phyloP scores from a whole-genome alignment of 2,113 vertebrate species.

The Osmerus eperlanus region DNA sequence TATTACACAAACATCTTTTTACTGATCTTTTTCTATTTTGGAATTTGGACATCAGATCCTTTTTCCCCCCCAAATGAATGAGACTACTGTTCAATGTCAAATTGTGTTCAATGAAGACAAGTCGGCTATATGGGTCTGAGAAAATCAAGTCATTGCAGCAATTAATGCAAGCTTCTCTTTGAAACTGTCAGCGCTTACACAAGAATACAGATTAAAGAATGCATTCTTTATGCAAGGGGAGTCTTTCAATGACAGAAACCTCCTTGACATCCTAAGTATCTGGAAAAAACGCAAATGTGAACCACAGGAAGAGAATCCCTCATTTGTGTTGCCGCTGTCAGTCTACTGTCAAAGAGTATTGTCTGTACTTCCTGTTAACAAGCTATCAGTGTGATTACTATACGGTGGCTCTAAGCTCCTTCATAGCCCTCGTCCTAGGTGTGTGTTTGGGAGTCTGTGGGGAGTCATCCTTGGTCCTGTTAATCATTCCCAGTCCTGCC shows the following conservation, averaged over 20 bases:
- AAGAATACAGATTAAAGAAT: no score
- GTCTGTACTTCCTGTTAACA: conserved; percentile 70
- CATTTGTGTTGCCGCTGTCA: conserved; percentile 57
- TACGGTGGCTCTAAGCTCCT: conserved; percentile 50
- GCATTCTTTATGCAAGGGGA: no score
- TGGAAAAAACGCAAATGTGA: neutral
- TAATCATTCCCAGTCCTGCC: conserved; percentile 63
- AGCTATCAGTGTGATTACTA: conserved; percentile 51
- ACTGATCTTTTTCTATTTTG: no score
- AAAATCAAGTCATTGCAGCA: neutral
- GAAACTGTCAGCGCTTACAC: no score
- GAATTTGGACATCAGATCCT: no score
- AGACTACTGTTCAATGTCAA: no score
- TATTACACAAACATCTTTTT: no score
- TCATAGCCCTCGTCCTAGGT: conserved; percentile 44
- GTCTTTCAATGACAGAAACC: no score
- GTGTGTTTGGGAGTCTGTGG: conserved; percentile 58
- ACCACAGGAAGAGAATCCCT: conserved; percentile 39
- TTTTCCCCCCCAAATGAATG: no score
- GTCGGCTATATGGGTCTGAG: neutral
- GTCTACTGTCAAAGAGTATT: conserved; percentile 56
- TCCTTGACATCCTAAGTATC: no score
- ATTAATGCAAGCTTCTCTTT: no score
- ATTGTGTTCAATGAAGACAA: neutral
- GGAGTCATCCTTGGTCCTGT: conserved; percentile 31